These are phyloP conservation scores for Thaumetopoea pityocampa DNA, from an alignment of 1,140 invertebrate genomes.

Conservation along the genomic window DNA sequence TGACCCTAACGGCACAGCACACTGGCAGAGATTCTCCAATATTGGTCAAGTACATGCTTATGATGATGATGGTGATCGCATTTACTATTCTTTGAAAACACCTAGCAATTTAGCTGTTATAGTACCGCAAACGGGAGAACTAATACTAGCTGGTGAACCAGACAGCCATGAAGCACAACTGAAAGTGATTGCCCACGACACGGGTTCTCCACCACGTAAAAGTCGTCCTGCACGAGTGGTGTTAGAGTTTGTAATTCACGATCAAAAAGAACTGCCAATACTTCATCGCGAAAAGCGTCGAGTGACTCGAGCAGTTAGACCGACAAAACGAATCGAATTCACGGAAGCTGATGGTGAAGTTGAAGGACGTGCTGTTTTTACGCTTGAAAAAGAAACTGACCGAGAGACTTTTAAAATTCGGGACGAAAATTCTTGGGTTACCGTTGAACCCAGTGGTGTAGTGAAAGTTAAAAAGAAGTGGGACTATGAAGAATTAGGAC, in stretches of 20 bases:
- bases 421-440: conserved; percentile 95
- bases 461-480: conserved; percentile 96
- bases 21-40: conserved; percentile 85
- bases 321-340: conserved; percentile 94
- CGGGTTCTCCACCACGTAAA: conserved; percentile 82
- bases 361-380: conserved; percentile 92
- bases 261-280: conserved; percentile 76
- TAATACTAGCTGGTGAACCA: conserved; percentile 87
- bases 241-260: conserved; percentile 83
- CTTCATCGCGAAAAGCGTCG: conserved; percentile 86
- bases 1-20: conserved; percentile 72
- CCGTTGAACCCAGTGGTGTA: conserved; percentile 92
- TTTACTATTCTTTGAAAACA: conserved; percentile 88
- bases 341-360: conserved; percentile 92
- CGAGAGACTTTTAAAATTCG: conserved; percentile 95
- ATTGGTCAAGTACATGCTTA: conserved; percentile 88
- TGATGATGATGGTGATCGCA: conserved; percentile 91
- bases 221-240: conserved; percentile 85
- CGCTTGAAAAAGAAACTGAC: conserved; percentile 93
- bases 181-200: conserved; percentile 88
- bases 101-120: conserved; percentile 89
- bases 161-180: conserved; percentile 82
- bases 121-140: conserved; percentile 93
- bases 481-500: conserved; percentile 97
- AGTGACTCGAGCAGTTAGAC: conserved; percentile 90